A percentile compares a stretch with the other conserved stretches of the same genome.
Conservation (phyloP, 2,113 vertebrate genomes). For the Tragelaphus strepsiceros region DNA sequence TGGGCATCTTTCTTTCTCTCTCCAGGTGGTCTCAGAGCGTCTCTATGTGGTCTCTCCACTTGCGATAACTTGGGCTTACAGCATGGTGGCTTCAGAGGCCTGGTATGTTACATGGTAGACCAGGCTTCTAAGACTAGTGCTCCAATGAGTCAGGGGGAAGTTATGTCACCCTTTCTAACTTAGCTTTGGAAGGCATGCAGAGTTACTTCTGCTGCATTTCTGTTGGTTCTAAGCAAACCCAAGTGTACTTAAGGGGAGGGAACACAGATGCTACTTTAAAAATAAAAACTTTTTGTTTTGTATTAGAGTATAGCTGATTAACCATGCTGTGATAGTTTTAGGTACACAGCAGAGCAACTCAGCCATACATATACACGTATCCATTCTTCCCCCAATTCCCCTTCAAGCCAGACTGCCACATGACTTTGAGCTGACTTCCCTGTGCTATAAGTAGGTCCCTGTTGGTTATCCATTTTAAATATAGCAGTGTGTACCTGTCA, state of each 20-base stretch:
- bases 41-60: neutral
- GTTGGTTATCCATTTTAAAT: neutral
- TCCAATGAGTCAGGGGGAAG: neutral
- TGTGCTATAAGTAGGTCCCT: neutral
- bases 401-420: neutral
- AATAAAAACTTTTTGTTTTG: neutral
- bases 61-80: neutral
- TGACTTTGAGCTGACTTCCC: neutral
- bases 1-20: neutral
- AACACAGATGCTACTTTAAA: neutral
- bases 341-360: neutral
- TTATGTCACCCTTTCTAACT: neutral
- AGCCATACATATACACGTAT: neutral
- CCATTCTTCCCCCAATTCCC: neutral
- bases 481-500: neutral
- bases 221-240: neutral
- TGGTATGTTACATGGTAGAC: neutral
- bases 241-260: neutral
- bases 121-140: neutral
- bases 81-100: neutral
- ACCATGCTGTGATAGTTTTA: neutral
- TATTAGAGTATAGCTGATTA: neutral
- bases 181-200: neutral
- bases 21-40: neutral
- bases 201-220: neutral